A percentile compares a stretch with the other conserved stretches of the same genome.
These are phyloP conservation scores for Cossypha polioptera DNA, from an alignment of 2,797 vertebrate species.

Conservation along the genomic window DNA sequence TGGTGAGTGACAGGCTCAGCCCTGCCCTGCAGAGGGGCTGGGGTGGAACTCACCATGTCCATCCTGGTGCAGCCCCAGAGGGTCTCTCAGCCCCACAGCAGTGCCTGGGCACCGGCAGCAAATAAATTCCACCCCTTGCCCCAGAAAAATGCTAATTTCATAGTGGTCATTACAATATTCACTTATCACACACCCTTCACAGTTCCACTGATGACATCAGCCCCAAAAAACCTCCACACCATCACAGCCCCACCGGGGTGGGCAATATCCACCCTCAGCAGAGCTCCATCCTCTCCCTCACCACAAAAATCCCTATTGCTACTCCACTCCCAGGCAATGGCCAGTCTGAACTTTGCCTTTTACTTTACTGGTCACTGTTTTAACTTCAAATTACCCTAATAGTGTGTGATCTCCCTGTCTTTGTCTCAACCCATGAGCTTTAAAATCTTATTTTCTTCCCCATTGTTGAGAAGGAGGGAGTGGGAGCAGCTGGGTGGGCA, in stretches of 20 bases:
- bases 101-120: background rate
- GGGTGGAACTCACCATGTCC: background rate
- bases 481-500: background rate
- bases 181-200: fast-evolving
- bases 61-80: background rate
- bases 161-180: background rate
- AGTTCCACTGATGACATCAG: background rate
- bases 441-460: background rate
- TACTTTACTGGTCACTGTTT: background rate
- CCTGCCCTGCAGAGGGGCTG: background rate
- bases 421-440: background rate
- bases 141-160: fast-evolving
- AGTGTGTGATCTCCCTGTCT: background rate
- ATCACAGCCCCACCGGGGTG: background rate
- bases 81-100: background rate
- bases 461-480: background rate
- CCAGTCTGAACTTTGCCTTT: background rate
- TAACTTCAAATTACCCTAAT: background rate
- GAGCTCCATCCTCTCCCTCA: background rate
- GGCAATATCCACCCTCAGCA: background rate
- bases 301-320: background rate
- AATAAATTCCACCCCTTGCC: background rate
- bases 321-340: background rate
- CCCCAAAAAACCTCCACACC: background rate
- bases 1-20: fast-evolving